Percentiles rank a stretch among this genome's conserved stretches.
Evolutionary conservation across 1,140 invertebrate genomes (phyloP).

Genomic region (Anthonomus grandis): DNA sequence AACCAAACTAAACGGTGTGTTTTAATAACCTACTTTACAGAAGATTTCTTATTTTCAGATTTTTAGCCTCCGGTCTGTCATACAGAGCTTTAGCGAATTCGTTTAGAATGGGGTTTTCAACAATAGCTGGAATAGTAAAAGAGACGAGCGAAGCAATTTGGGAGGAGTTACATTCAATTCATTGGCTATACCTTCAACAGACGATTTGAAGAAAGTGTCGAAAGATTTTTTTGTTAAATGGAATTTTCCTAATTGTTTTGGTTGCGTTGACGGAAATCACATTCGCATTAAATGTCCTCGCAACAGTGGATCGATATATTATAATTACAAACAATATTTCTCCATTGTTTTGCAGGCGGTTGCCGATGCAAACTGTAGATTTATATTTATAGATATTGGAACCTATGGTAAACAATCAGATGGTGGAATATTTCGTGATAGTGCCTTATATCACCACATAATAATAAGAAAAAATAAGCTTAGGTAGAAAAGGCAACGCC

Average conservation of each 20-base stretch:
- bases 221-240: slow-evolving; percentile 33
- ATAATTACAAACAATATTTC: too few species aligned
- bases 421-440: slow-evolving; percentile 21
- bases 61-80: neutral
- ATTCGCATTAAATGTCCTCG: neutral
- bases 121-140: neutral
- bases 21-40: too few species aligned
- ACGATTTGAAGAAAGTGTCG: neutral
- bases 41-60: slow-evolving; percentile 1
- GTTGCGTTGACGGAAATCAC: too few species aligned
- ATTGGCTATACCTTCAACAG: slow-evolving; percentile 27
- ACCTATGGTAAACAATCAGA: slow-evolving; percentile 39
- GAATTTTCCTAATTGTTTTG: too few species aligned
- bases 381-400: slow-evolving; percentile 46
- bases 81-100: slow-evolving; percentile 2
- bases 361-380: slow-evolving; percentile 47
- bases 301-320: neutral
- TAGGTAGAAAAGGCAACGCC: too few species aligned
- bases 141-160: neutral
- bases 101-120: slow-evolving; percentile 12
- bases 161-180: slow-evolving; percentile 35
- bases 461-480: too few species aligned
- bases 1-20: too few species aligned
- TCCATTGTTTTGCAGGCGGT: slow-evolving; percentile 46
- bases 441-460: neutral